Evolutionary conservation across 2,113 vertebrate species (phyloP).

Genomic region (Hiodon tergisus): DNA sequence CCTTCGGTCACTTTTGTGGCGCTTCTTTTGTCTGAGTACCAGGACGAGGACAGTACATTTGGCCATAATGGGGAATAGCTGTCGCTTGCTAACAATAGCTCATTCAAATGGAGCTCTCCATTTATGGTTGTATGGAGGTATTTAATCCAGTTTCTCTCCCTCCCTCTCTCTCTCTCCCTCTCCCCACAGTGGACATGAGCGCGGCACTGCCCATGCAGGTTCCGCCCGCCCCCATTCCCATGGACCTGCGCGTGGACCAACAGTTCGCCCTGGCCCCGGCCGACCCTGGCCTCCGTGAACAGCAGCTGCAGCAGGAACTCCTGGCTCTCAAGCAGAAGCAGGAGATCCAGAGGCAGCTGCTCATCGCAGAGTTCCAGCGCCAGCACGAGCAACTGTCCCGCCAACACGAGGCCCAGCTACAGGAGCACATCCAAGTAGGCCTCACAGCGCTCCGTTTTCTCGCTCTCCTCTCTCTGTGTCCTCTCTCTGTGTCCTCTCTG

Average conservation of each 20-base stretch:
- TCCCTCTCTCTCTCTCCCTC: slow-evolving; percentile 10
- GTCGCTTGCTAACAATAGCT: background rate
- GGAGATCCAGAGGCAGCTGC: slow-evolving; percentile 80
- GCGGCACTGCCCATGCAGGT: slow-evolving; percentile 83
- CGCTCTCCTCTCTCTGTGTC: slow-evolving; percentile 52
- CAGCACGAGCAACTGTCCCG: slow-evolving; percentile 78
- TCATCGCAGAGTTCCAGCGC: slow-evolving; percentile 82
- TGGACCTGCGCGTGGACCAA: slow-evolving; percentile 92
- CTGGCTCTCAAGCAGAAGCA: slow-evolving; percentile 82
- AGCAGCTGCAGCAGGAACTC: slow-evolving; percentile 76
- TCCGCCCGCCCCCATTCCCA: slow-evolving; percentile 74
- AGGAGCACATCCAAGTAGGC: slow-evolving; percentile 80
- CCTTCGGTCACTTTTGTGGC: no score
- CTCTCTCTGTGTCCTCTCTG: background rate
- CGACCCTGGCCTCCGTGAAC: slow-evolving; percentile 69
- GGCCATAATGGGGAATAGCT: background rate
- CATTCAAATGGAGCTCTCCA: no score
- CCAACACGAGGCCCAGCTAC: slow-evolving; percentile 80
- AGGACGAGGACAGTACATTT: no score
- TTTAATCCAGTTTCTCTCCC: slow-evolving; percentile 1
- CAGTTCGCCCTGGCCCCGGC: slow-evolving; percentile 73
- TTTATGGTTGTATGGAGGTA: no score
- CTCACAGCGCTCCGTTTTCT: slow-evolving; percentile 51
- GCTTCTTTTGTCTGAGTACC: no score
- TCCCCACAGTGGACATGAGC: slow-evolving; percentile 78